phyloP scores from a whole-genome alignment of 2,113 vertebrate genomes.

The Capreolus pygargus region DNA sequence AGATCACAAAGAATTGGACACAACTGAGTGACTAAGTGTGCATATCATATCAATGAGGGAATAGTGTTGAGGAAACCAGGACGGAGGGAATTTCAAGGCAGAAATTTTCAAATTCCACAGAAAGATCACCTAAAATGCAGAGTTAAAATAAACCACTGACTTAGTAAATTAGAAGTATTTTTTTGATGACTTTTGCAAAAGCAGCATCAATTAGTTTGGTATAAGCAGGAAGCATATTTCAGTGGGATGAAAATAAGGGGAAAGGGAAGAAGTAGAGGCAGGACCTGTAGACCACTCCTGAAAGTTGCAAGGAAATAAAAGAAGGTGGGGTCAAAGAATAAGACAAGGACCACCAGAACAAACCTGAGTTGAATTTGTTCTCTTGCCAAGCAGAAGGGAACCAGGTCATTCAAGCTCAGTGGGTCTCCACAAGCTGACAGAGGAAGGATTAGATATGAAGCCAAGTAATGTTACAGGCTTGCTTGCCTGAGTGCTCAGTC shows the following conservation, averaged over 20 bases:
- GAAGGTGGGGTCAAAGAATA: neutral
- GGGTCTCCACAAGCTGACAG: neutral
- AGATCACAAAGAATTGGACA: neutral
- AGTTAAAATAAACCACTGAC: conserved; percentile 5
- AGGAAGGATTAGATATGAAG: neutral
- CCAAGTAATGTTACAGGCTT: neutral
- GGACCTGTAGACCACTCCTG: neutral
- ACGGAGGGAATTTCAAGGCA: neutral
- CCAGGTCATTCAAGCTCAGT: neutral
- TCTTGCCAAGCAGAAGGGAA: neutral
- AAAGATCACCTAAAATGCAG: neutral
- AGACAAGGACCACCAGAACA: neutral
- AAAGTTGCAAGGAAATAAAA: neutral
- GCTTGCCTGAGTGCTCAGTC: neutral
- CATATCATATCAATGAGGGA: neutral
- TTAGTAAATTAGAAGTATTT: neutral
- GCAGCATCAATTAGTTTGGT: neutral
- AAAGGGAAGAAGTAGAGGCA: neutral
- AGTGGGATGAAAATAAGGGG: neutral
- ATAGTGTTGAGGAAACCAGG: neutral
- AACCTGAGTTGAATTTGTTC: neutral
- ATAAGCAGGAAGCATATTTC: neutral
- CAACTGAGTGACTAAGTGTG: neutral
- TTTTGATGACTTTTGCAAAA: neutral
- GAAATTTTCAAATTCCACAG: neutral